These are phyloP conservation scores for Drosophila takahashii DNA, from an alignment of 1,140 invertebrate species.

Conservation along the genomic window DNA sequence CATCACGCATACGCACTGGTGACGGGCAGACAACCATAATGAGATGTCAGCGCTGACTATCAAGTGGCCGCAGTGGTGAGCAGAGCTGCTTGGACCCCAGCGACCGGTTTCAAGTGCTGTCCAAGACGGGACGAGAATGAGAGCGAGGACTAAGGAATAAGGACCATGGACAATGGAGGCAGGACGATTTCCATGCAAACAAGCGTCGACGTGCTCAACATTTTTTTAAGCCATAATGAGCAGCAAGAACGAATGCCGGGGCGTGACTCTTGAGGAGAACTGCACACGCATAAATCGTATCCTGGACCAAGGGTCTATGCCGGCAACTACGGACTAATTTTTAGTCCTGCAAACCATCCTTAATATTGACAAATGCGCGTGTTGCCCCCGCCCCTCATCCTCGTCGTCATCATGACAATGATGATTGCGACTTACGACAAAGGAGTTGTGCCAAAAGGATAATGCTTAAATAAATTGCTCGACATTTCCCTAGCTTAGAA, in stretches of 20 bases:
- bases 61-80: conserved; percentile 64
- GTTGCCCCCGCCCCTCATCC: background rate
- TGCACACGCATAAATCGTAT: conserved; percentile 79
- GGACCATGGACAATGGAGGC: conserved; percentile 5
- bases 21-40: conserved; percentile 74
- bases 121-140: conserved; percentile 28
- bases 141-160: conserved; percentile 13
- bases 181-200: conserved; percentile 64
- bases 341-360: conserved; percentile 52
- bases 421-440: conserved; percentile 64
- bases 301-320: conserved; percentile 33
- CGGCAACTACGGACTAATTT: conserved; percentile 62
- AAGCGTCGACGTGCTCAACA: conserved; percentile 77
- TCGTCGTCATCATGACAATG: conserved; percentile 48
- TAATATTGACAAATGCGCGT: conserved; percentile 79
- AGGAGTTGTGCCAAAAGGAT: conserved; percentile 57
- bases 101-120: conserved; percentile 71
- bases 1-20: conserved; percentile 77
- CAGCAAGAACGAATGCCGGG: conserved; percentile 54
- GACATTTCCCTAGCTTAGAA: conserved; percentile 38
- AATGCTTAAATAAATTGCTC: conserved; percentile 70
- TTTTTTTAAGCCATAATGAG: conserved; percentile 83
- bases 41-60: conserved; percentile 80
- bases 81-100: conserved; percentile 62
- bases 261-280: conserved; percentile 74